Conservation (phyloP, 2,797 vertebrate genomes). For the Chanos chanos region DNA sequence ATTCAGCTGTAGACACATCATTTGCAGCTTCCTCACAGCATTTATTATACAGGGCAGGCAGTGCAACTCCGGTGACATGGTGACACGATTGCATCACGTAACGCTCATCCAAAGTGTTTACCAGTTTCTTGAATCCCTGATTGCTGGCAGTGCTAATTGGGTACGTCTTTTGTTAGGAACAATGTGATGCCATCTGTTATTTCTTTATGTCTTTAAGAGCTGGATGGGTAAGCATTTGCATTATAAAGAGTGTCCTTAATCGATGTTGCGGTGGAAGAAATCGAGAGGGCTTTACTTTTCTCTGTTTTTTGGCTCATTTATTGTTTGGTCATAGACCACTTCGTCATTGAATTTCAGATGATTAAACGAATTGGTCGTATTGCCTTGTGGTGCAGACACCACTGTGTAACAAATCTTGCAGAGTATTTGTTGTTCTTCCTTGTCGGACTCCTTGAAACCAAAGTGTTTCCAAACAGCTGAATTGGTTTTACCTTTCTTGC, state of each 20-base stretch:
- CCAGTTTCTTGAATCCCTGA: conserved; percentile 2
- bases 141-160: not conserved
- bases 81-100: not conserved
- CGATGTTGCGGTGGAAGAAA: too few relatives aligned
- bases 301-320: too few relatives aligned
- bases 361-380: too few relatives aligned
- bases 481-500: not conserved
- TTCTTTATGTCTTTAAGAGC: not conserved
- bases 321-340: too few relatives aligned
- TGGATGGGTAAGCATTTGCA: not conserved
- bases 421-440: not conserved
- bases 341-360: too few relatives aligned
- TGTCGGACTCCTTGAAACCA: not conserved
- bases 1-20: conserved; percentile 5
- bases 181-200: not conserved
- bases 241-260: not conserved
- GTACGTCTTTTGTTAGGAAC: not conserved
- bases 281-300: too few relatives aligned
- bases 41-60: conserved; percentile 10
- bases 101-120: conserved; percentile 5
- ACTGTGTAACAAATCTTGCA: too few relatives aligned
- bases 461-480: conserved; percentile 14
- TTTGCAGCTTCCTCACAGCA: not conserved
- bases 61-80: conserved; percentile 18
- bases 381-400: too few relatives aligned